A percentile compares a stretch with the other conserved stretches of the same genome.
These are phyloP conservation scores for Anthrax anthrax DNA, from an alignment of 2,888 invertebrate species.

Conservation along the genomic window DNA sequence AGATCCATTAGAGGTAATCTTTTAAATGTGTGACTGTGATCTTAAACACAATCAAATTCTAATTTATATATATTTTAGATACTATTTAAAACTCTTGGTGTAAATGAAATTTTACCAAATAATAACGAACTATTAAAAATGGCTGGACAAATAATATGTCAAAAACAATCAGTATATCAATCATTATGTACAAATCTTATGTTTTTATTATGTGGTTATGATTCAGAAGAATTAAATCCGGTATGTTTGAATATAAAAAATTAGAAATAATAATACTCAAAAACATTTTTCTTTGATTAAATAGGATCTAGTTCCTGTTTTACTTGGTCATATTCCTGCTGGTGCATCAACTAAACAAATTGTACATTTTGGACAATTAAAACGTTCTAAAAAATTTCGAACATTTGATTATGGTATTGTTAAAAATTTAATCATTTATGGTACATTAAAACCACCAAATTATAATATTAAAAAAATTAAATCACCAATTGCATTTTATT, in stretches of 20 bases:
- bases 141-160: slow-evolving; percentile 36
- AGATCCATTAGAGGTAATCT: not conserved
- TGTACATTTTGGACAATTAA: slow-evolving; percentile 45
- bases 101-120: slow-evolving; percentile 43
- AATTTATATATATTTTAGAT: not conserved
- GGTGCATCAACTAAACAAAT: slow-evolving; percentile 49
- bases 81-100: slow-evolving; percentile 10
- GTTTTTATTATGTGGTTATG: slow-evolving; percentile 22
- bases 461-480: slow-evolving; percentile 40
- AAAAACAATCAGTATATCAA: slow-evolving; percentile 7
- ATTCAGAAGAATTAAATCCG: slow-evolving; percentile 26
- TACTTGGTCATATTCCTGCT: slow-evolving; percentile 44
- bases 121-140: slow-evolving; percentile 29
- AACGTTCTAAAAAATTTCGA: slow-evolving; percentile 31
- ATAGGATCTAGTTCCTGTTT: slow-evolving; percentile 34
- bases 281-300: not conserved
- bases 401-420: slow-evolving; percentile 38
- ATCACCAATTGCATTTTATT: slow-evolving; percentile 44
- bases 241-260: no score
- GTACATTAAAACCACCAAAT: slow-evolving; percentile 36
- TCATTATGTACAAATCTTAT: slow-evolving; percentile 8
- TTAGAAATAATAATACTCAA: no score
- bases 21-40: no score
- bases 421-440: slow-evolving; percentile 37
- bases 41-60: no score